Base-by-base conservation (phyloP, 2,888 invertebrate genomes). In the Apoda limacodes region DNA sequence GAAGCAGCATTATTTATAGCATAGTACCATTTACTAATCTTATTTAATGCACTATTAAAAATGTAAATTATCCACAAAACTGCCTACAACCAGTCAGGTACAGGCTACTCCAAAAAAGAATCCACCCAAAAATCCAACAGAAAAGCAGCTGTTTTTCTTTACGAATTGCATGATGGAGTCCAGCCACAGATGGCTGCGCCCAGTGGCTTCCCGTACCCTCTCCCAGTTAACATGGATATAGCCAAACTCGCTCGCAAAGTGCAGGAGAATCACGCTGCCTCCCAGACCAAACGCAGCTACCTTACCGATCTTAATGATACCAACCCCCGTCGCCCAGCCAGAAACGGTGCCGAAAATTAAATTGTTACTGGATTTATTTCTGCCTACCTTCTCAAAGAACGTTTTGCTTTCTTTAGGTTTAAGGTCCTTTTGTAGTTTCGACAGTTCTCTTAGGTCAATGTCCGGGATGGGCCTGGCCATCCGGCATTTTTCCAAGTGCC, bases 171-270 rank as follows among this genome's bases (percentile, higher is more conserved):
- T 69, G 42, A 87, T 71, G 83, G 84, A 85, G 48, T 92, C 90
- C 10, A 93, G 84, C 64, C 86, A 85, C 40, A 88, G 88, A 20
- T 88, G 84, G 9, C 91, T 87, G 52, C 86, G 86, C 33, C 88
- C 88, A 1, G 91, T 83, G 30, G 92, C 87, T 40, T 84, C 88
- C 44, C 87, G 86, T 2, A 96, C 81, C 60, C 88, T 87, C 21
- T 88, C 89, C 96, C 96, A 96, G 67, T 96, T 93, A 31, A 93
- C 85, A 44, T 88, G 87, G 4, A 97, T 88, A 50, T 93, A 93
- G 2, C 95, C 96, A 45, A 90, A 86, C 50, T 95, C 91, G 39
- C 90, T 88, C 0, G 95, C 96, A 25, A 96, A 82, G 81, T 96
- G 90, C 17, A 96, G 70, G 9, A 95, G 72, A 32, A 97, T 86